Base-by-base conservation (phyloP, 2,797 vertebrate genomes). In the Clangula hyemalis region DNA sequence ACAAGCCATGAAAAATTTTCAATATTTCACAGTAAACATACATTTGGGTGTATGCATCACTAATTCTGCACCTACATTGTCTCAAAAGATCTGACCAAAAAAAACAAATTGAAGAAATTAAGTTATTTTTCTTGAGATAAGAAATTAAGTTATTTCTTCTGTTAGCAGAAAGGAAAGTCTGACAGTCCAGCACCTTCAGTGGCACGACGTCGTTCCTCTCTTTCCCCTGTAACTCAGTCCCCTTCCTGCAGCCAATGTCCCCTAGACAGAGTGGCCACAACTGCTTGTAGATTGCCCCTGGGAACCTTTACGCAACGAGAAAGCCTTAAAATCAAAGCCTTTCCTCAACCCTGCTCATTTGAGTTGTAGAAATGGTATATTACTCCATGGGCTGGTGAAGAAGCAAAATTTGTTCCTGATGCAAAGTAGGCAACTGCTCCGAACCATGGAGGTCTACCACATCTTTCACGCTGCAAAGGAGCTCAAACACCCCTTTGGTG, bases 11-110 rank as follows among this genome's bases (percentile, higher is more conserved):
- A 24, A 66, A 86, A 84, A 32, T 8, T 61, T 16, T 34, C 18
- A 45, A 3, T 30, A 10, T 2, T 1, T 47, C 47, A 16, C 69
- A 94, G 27, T 34, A 90, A 82, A 47, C 25, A 45, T 11, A 49
- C 74, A 68, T 0, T 1, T 3, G 61, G 13, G n/a, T 14, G 57
- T 9, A 18, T 0, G 2, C 4, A 69, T 34, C 11, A 25, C 19
- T 64, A 69, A 10, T 56, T 53, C 57, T 77, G 24, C 45, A 57
- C 18, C 56, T 58, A 64, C 1, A 1, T 3, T 45, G 41, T 17
- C 45, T 69, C 15, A 49, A 16, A 73, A 85, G 11, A 43, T 64
- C 45, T 85, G 18, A 14, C 45, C 21, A 47, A 94, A 49, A 10
- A 10, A 43, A 17, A 43, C 17, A 43, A 43, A 43, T 43, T 8